Conservation (phyloP, 2,888 invertebrate species). For the Sipha maydis region DNA sequence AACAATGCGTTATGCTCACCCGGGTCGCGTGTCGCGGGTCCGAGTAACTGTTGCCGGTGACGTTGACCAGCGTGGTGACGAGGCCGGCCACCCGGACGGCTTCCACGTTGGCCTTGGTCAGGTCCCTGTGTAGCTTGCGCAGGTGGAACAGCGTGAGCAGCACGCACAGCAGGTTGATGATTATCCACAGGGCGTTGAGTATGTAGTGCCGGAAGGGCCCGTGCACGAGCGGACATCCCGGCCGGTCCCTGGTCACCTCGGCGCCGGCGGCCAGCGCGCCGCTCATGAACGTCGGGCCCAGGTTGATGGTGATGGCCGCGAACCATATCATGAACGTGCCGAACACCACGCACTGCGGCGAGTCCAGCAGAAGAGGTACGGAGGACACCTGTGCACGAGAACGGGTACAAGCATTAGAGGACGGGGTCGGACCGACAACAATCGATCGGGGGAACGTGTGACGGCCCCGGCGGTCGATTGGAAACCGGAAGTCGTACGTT, state of each 20-base stretch:
- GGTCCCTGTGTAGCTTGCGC: constrained; percentile 80
- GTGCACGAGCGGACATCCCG: constrained; percentile 86
- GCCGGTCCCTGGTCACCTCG: constrained; percentile 79
- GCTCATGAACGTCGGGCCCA: constrained; percentile 86
- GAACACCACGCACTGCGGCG: constrained; percentile 89
- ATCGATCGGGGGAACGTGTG: no score
- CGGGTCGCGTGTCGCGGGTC: constrained; percentile 40
- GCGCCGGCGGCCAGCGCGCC: constrained; percentile 85
- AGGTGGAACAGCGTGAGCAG: constrained; percentile 85
- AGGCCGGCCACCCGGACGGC: constrained; percentile 84
- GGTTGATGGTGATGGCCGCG: constrained; percentile 88
- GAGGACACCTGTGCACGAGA: constrained; percentile 72
- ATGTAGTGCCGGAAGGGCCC: constrained; percentile 91
- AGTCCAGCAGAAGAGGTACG: constrained; percentile 84
- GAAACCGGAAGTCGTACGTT: no score
- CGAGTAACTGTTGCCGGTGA: constrained; percentile 72
- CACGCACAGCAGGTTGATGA: constrained; percentile 87
- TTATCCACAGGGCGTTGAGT: constrained; percentile 89
- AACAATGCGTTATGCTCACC: constrained; percentile 33
- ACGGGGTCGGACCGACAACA: no score
- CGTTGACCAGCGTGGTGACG: constrained; percentile 84
- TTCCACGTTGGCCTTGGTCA: constrained; percentile 85
- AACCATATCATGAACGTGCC: constrained; percentile 95
- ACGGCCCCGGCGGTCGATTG: no score
- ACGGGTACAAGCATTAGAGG: not conserved